Conservation (phyloP, 2,888 invertebrate genomes). For the Baronia brevicornis region DNA sequence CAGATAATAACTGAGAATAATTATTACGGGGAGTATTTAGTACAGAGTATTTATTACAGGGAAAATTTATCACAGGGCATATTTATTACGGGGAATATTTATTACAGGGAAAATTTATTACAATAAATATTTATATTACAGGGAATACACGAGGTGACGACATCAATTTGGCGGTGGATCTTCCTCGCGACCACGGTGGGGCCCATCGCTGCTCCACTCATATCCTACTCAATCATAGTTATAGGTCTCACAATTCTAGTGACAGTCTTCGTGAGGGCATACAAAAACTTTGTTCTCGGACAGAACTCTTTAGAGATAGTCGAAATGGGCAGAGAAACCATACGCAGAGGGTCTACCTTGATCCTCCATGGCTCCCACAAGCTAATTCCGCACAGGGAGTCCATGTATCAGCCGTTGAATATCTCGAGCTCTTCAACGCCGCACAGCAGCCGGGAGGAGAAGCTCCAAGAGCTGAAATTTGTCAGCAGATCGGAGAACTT, state of each 20-base stretch:
- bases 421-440: conserved; percentile 17
- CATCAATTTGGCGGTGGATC: conserved; percentile 87
- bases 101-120: conserved; percentile 1
- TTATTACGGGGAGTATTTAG: no score
- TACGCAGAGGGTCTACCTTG: conserved; percentile 79
- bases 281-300: conserved; percentile 83
- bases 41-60: no score
- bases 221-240: conserved; percentile 83
- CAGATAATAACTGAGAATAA: no score
- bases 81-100: no score
- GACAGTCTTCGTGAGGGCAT: conserved; percentile 81
- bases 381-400: conserved; percentile 75
- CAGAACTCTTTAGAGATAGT: conserved; percentile 83
- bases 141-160: conserved; percentile 86
- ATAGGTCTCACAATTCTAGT: conserved; percentile 80
- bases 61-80: no score
- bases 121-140: conserved; percentile 37
- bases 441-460: conserved; percentile 20
- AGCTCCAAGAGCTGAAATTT: conserved; percentile 37
- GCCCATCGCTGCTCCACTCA: conserved; percentile 80
- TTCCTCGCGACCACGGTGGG: conserved; percentile 87
- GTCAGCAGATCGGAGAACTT: conserved; percentile 32
- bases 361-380: conserved; percentile 76
- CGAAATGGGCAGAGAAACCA: conserved; percentile 83
- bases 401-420: conserved; percentile 54